These are phyloP conservation scores for Mamestra brassicae DNA, from an alignment of 2,888 invertebrate genomes.

Conservation along the genomic window DNA sequence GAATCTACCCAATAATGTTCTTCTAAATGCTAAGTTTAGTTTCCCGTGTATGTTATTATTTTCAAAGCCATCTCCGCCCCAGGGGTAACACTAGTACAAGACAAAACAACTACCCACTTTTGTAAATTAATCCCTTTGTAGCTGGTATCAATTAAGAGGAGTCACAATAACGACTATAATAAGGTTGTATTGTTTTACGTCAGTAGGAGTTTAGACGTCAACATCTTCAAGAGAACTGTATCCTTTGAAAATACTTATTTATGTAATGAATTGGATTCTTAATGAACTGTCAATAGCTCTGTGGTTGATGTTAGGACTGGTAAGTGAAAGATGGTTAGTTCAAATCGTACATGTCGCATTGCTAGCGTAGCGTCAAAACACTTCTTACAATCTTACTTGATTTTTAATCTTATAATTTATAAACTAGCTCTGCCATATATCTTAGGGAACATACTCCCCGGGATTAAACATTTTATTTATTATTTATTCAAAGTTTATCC, in stretches of 20 bases:
- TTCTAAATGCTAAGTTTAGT: too few species aligned
- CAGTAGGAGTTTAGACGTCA: neutral
- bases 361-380: too few species aligned
- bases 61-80: neutral
- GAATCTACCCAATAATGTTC: too few species aligned
- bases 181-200: constrained; percentile 8
- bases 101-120: neutral
- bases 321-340: too few species aligned
- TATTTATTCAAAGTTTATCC: too few species aligned
- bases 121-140: constrained; percentile 22
- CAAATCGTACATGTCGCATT: neutral
- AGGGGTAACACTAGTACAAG: neutral
- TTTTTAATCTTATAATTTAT: too few species aligned
- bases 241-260: neutral
- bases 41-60: neutral
- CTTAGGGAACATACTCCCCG: too few species aligned
- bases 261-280: neutral
- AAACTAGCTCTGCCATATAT: too few species aligned
- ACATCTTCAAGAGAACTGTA: neutral
- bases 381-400: too few species aligned
- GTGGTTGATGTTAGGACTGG: neutral
- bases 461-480: too few species aligned
- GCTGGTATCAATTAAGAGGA: neutral
- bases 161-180: constrained; percentile 11
- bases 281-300: neutral